Conservation (phyloP, 2,888 invertebrate species). For the Uropetala carovei region DNA sequence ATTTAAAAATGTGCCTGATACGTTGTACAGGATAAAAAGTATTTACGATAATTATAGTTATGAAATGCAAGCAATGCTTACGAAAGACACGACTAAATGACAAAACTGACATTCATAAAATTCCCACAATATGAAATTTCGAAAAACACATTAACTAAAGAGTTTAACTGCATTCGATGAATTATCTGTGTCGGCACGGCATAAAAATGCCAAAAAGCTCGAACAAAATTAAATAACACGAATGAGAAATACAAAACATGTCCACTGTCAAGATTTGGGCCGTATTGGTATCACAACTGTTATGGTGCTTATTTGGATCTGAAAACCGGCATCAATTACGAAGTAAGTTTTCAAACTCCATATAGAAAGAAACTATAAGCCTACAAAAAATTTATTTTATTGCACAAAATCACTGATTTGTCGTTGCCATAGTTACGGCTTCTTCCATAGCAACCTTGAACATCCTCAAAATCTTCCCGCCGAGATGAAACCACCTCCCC, state of each 20-base stretch:
- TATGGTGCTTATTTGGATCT: background rate
- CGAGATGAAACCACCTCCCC: slow-evolving; percentile 66
- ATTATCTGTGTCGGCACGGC: too few species aligned
- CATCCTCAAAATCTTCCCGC: slow-evolving; percentile 67
- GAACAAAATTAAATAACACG: background rate
- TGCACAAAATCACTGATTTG: slow-evolving; percentile 61
- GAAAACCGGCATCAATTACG: background rate
- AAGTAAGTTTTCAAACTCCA: background rate
- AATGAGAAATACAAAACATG: background rate
- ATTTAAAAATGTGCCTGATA: background rate
- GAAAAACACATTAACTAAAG: background rate
- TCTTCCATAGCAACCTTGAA: slow-evolving; percentile 68
- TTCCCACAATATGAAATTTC: background rate
- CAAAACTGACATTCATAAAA: background rate
- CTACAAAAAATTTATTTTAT: slow-evolving; percentile 47
- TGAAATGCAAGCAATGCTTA: too few species aligned
- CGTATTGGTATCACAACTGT: background rate
- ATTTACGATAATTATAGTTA: background rate
- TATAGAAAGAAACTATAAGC: background rate
- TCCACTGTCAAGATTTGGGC: background rate
- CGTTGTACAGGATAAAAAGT: background rate
- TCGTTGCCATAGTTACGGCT: slow-evolving; percentile 68
- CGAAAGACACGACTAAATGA: background rate
- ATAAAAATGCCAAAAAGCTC: background rate
- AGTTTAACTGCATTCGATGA: background rate